Evolutionary conservation across 2,113 vertebrate genomes (phyloP), one percentile per base, ranked within the genome.

Genomic region (Cyanocitta stelleri): DNA sequence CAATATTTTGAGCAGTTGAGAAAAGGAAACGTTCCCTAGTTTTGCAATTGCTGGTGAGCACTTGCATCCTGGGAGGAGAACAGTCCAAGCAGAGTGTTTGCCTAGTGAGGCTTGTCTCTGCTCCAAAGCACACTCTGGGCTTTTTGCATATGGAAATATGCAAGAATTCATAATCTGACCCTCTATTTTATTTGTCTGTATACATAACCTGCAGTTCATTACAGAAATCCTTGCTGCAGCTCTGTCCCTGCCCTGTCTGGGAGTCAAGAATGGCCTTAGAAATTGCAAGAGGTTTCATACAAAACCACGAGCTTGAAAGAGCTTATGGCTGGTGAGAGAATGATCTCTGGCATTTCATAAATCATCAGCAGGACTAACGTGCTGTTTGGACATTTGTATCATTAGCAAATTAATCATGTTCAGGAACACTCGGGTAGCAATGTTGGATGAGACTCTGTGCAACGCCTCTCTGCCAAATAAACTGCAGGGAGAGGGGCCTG

Each of bases 311-410:
- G 52, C 75, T 89, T 90, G 85, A 77, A 78, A 59, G 86, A 85
- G 66, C 79, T 95, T 92, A 87, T 92, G 16, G 0, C 68, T 95
- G 80, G 56, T 95, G 88, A 91, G 89, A 89, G 88, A 86, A 74
- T 35, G 49, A 59, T 95, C 83, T 75, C 89, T 95, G 94, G 67
- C 90, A 93, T 97, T 97, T 91, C 92, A 91, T 97, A 96, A 96
- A 96, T 85, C 80, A n/a, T 30, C 46, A 74, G 48, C 77, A 66
- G 32, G 78, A 81, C 85, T 79, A 89, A 90, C n/a, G 7, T 46
- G 73, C 92, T 96, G 85, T 67, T 81, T 87, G 75, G 86, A 88
- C 84, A 89, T 82, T 64, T 89, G 51, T 75, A 91, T 89, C 91
- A 26, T 78, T 59, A 88, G 78, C 67, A 83, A 56, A 95, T 96